These are phyloP conservation scores for Phoebastria nigripes DNA, from an alignment of 2,797 vertebrate genomes.

Conservation along the genomic window DNA sequence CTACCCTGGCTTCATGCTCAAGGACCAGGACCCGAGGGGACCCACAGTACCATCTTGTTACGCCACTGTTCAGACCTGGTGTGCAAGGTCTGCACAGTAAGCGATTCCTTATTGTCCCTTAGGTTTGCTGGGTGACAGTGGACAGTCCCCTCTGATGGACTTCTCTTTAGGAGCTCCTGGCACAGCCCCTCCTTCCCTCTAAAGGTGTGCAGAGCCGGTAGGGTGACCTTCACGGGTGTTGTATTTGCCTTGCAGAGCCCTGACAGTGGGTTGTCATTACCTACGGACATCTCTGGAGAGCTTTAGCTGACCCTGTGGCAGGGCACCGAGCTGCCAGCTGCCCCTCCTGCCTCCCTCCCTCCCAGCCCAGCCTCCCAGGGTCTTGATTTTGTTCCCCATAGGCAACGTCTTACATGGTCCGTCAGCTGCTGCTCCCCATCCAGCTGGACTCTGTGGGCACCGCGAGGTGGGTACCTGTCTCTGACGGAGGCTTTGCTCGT, in stretches of 20 bases:
- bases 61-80: background rate
- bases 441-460: background rate
- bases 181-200: background rate
- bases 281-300: background rate
- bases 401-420: background rate
- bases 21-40: background rate
- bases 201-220: background rate
- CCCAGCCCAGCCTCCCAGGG: background rate
- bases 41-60: background rate
- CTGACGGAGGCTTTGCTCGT: accelerated
- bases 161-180: background rate
- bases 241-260: background rate
- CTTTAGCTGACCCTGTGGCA: background rate
- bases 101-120: background rate
- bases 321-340: background rate
- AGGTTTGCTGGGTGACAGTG: background rate
- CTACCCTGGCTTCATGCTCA: background rate
- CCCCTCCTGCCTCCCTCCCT: background rate
- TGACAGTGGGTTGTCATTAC: background rate
- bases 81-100: background rate
- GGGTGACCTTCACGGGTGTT: background rate
- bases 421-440: background rate
- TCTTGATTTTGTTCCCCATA: background rate
- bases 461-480: background rate
- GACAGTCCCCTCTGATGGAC: background rate